These are phyloP conservation scores for Entomobrya proxima DNA, from an alignment of 2,888 invertebrate species.

Conservation along the genomic window DNA sequence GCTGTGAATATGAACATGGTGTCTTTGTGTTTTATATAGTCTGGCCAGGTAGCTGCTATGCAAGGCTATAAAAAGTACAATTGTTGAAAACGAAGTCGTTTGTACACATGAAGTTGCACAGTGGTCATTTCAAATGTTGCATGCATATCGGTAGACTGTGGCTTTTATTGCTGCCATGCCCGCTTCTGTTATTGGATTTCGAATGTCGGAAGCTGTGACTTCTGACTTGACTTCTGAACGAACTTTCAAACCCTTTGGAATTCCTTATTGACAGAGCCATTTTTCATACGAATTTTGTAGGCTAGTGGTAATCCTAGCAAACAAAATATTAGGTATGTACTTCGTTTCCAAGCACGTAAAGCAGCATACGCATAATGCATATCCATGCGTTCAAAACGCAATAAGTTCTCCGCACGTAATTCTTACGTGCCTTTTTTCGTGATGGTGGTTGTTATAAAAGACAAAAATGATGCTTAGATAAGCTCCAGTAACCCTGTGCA, in stretches of 20 bases:
- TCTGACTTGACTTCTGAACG: conserved; percentile 65
- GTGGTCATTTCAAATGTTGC: conserved; percentile 44
- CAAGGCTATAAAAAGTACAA: no score
- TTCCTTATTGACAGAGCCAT: conserved; percentile 75
- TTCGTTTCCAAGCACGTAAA: no score
- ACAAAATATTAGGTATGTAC: neutral
- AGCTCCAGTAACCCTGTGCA: conserved; percentile 12
- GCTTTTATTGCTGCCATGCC: conserved; percentile 31
- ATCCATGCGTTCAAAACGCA: neutral
- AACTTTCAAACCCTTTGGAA: conserved; percentile 67
- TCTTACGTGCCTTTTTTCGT: conserved; percentile 46
- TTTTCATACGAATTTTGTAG: conserved; percentile 69
- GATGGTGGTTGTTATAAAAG: conserved; percentile 36
- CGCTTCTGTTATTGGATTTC: conserved; percentile 61
- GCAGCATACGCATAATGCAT: neutral
- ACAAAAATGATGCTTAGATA: conserved; percentile 40
- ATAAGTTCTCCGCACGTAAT: neutral
- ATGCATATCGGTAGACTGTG: neutral
- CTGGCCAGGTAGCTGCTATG: no score
- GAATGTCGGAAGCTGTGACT: conserved; percentile 65
- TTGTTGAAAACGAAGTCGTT: neutral
- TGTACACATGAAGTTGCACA: neutral
- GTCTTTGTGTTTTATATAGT: no score
- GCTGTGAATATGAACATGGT: neutral
- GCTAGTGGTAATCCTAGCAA: neutral